Percentiles rank a stretch among this genome's conserved stretches.
Evolutionary conservation across 2,797 vertebrate genomes (phyloP).

Genomic region (Sebastes hopkinsi): DNA sequence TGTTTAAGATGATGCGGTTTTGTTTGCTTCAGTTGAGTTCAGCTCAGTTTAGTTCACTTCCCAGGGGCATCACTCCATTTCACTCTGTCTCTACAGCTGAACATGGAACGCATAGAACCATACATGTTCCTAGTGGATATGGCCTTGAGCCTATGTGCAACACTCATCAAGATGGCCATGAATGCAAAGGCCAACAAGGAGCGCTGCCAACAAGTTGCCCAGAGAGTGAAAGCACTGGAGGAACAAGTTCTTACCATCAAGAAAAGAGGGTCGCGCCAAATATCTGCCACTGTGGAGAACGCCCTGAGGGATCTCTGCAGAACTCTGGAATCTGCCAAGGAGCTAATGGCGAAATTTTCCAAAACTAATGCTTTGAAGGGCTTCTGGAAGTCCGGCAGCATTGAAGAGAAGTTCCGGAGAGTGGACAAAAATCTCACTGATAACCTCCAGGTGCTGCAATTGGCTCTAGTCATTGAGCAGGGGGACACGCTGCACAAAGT

Average conservation of each 20-base stretch:
- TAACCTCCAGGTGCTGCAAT: not conserved
- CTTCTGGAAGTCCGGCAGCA: not conserved
- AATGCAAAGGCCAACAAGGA: slow-evolving; percentile 80
- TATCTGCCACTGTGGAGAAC: not conserved
- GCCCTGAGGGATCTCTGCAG: slow-evolving; percentile 70
- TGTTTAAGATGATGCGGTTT: not conserved
- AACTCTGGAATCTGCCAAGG: slow-evolving; percentile 64
- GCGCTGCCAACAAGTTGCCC: slow-evolving; percentile 71
- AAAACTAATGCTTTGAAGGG: not conserved
- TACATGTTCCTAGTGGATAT: not conserved
- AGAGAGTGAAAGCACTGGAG: slow-evolving; percentile 74
- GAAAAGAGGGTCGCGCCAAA: slow-evolving; percentile 1
- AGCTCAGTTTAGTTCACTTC: not conserved
- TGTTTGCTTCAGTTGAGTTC: not conserved
- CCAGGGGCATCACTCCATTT: not conserved
- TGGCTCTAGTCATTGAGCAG: rapidly evolving
- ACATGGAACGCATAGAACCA: not conserved
- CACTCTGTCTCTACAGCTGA: slow-evolving; percentile 20
- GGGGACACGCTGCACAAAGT: not conserved
- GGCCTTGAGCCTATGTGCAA: rapidly evolving
- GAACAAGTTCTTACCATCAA: slow-evolving; percentile 62
- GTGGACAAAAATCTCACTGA: not conserved
- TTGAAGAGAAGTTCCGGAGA: not conserved
- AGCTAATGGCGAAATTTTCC: not conserved
- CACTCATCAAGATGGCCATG: slow-evolving; percentile 55